Conservation (phyloP, 35 echinoderm and acorn worm species). For the Ophiothrix spiculata region DNA sequence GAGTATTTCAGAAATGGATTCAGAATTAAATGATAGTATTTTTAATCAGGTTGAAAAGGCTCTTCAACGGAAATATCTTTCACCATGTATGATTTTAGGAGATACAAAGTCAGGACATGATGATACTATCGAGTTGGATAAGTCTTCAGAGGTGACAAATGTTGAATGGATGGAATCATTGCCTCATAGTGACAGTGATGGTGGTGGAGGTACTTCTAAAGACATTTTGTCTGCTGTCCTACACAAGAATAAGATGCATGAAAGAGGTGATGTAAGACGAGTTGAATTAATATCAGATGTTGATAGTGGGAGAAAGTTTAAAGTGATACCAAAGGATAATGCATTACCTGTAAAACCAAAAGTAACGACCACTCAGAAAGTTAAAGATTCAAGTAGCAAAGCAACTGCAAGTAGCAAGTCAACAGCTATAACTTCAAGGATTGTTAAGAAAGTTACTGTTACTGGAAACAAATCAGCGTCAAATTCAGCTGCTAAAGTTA, state of each 20-base stretch:
- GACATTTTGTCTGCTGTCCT: too few relatives aligned
- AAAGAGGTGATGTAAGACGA: too few relatives aligned
- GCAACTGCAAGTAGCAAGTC: background rate
- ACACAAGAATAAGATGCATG: too few relatives aligned
- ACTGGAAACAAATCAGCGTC: too few relatives aligned
- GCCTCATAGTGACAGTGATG: background rate
- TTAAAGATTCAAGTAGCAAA: background rate
- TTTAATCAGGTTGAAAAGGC: background rate
- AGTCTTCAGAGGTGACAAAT: background rate
- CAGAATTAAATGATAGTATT: background rate
- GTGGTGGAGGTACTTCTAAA: too few relatives aligned
- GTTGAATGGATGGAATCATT: background rate
- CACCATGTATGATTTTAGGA: background rate
- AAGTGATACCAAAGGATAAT: background rate
- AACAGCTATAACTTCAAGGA: too few relatives aligned
- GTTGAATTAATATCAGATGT: background rate
- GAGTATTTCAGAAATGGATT: background rate
- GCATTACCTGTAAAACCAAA: background rate
- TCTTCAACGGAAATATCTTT: background rate
- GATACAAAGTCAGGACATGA: background rate
- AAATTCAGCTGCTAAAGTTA: too few relatives aligned
- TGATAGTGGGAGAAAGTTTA: background rate
- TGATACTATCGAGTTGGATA: background rate
- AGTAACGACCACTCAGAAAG: background rate
- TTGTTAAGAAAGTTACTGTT: too few relatives aligned